Evolutionary conservation across 2,797 vertebrate species (phyloP), one percentile per base, ranked within the genome.

Genomic region (Trematomus bernacchii): DNA sequence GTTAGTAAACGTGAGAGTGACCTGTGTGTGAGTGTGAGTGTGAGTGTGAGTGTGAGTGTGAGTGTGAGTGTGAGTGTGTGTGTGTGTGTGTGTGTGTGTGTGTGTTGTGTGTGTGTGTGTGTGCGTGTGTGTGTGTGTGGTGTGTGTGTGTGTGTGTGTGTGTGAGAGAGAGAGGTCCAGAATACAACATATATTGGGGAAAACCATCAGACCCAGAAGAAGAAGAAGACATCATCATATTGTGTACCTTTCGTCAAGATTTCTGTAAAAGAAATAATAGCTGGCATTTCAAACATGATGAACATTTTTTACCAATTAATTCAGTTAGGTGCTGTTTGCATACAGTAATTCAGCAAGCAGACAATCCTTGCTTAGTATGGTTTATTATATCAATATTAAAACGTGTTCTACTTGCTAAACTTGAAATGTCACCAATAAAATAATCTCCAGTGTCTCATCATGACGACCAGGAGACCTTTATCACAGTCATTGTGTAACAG

Each of bases 361-460:
- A 44, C 59, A 53, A 10, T 33, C 53, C n/a, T 66, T n/a, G 4
- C 30, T 59, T 9, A 58, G 68, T 44, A 21, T 48, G 10, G n/a
- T 66, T 73, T 46, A 68, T 72, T 71, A 61, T 42, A 47, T 55
- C 6, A 48, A 72, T 70, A 63, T 72, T 57, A 46, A 60, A 77
- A 75, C 2, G 3, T 72, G 59, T 33, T 40, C 2, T 21, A 55
- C 46, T 57, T 61, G 60, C 19, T 19, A 71, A 77, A 85, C 70
- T 27, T 27, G 40, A 71, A 76, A 79, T 62, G 68, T 79, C 69
- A 53, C 16, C 51, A 47, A 53, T 48, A 40, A 21, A 9, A 55
- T 19, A 70, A 44, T 75, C 44, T 61, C 46, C 23, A 10, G 44
- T 6, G 73, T 73, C 42, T 79, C 33, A 63, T 77, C 79, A 77